Conservation (phyloP, 1,140 invertebrate genomes). For the Coboldia fuscipes region DNA sequence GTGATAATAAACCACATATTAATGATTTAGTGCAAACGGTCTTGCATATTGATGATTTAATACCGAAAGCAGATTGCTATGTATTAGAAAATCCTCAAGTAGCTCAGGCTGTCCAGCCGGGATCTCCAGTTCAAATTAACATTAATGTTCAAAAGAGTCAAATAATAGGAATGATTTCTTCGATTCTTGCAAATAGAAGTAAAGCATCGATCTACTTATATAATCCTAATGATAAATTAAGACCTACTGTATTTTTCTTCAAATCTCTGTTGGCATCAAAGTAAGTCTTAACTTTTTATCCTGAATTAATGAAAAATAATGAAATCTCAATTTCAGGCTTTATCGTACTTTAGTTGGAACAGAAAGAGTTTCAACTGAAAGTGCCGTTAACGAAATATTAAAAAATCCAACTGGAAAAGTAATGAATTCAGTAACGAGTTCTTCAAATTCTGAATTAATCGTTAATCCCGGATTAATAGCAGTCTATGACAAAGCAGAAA, state of each 20-base stretch:
- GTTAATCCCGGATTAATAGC: slow-evolving; percentile 8
- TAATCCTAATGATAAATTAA: too few relatives aligned
- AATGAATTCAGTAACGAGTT: background rate
- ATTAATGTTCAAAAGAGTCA: slow-evolving; percentile 17
- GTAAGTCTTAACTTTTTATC: background rate
- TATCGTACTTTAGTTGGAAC: slow-evolving; percentile 16
- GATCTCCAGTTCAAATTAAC: slow-evolving; percentile 17
- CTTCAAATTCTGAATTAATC: slow-evolving; percentile 7
- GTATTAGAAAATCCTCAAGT: slow-evolving; percentile 15
- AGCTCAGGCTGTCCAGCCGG: slow-evolving; percentile 14
- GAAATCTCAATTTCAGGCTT: slow-evolving; percentile 3
- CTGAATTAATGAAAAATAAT: background rate
- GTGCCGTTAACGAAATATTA: slow-evolving; percentile 13
- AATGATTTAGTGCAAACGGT: slow-evolving; percentile 12
- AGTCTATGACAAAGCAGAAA: slow-evolving; percentile 9
- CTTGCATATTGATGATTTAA: slow-evolving; percentile 12
- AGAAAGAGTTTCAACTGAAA: slow-evolving; percentile 14
- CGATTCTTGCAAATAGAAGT: slow-evolving; percentile 9
- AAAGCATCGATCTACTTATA: background rate
- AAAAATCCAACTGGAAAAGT: slow-evolving; percentile 3
- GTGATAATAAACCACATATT: slow-evolving; percentile 17
- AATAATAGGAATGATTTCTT: slow-evolving; percentile 13
- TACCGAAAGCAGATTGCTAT: slow-evolving; percentile 16
- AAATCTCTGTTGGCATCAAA: slow-evolving; percentile 10
- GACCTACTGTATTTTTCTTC: slow-evolving; percentile 10